These are phyloP conservation scores for Hydractinia symbiolongicarpus DNA, from an alignment of 30 jellyfish, hydroid and myxozoan species.

Conservation along the genomic window DNA sequence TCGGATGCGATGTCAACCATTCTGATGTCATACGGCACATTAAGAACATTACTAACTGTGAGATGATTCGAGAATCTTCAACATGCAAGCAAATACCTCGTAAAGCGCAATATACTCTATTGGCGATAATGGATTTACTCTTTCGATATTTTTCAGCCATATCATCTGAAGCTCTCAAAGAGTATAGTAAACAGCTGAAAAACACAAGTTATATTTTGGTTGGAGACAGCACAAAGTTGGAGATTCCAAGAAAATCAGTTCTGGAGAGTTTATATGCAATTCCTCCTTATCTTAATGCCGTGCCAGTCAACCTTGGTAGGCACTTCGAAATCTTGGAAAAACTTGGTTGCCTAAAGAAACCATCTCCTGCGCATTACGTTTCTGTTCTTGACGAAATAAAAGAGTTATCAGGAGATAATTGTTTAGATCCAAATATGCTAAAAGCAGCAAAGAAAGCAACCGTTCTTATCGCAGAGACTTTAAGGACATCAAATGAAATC, in stretches of 20 bases:
- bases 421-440: constrained; percentile 42
- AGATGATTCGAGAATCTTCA: too few species aligned
- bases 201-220: constrained; percentile 19
- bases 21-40: too few species aligned
- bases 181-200: neutral
- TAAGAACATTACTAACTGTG: too few species aligned
- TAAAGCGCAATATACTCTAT: too few species aligned
- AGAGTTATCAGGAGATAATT: neutral
- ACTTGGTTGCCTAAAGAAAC: constrained; percentile 36
- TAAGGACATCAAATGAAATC: neutral
- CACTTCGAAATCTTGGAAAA: constrained; percentile 30
- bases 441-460: constrained; percentile 16
- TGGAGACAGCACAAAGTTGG: constrained; percentile 4
- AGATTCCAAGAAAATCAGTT: constrained; percentile 34
- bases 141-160: too few species aligned
- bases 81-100: too few species aligned
- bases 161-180: neutral
- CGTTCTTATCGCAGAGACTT: neutral
- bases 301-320: constrained; percentile 26
- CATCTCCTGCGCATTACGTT: constrained; percentile 22
- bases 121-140: too few species aligned
- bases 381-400: constrained; percentile 22
- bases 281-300: constrained; percentile 48
- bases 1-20: too few species aligned
- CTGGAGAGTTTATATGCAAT: constrained; percentile 17